These are phyloP conservation scores for Paracanthobrama guichenoti DNA, from an alignment of 2,113 vertebrate genomes.

Conservation along the genomic window DNA sequence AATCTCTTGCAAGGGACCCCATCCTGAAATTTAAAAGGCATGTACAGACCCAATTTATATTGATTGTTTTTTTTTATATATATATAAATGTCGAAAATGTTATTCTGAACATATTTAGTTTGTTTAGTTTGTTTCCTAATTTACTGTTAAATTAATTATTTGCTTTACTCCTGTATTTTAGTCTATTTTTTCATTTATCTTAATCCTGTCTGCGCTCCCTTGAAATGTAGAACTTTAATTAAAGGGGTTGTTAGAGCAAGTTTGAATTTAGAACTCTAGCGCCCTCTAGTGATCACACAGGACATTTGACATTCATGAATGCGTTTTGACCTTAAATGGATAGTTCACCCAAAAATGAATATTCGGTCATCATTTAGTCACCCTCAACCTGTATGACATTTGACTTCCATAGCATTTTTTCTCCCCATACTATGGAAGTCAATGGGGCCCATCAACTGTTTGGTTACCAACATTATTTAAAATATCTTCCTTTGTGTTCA, in stretches of 20 bases:
- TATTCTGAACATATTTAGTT: not conserved
- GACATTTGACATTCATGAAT: not conserved
- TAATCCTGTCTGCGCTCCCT: not conserved
- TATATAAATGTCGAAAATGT: not conserved
- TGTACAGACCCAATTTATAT: not conserved
- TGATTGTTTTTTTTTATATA: too few species aligned
- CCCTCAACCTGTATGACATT: too few species aligned
- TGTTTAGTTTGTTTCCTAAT: not conserved
- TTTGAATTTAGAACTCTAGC: not conserved
- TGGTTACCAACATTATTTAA: too few species aligned
- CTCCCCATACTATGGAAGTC: too few species aligned
- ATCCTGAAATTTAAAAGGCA: not conserved
- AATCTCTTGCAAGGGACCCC: not conserved
- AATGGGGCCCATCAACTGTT: too few species aligned
- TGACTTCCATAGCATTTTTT: too few species aligned
- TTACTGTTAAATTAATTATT: not conserved
- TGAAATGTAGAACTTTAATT: not conserved
- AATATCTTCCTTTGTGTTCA: too few species aligned
- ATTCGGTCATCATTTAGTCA: too few species aligned
- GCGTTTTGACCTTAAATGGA: too few species aligned
- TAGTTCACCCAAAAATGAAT: too few species aligned
- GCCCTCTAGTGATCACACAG: not conserved
- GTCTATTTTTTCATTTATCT: not conserved
- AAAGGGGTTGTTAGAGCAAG: not conserved
- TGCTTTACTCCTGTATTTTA: not conserved